A percentile compares a stretch with the other conserved stretches of the same genome.
These are phyloP conservation scores for Myotis planiceps DNA, from an alignment of 2,797 vertebrate genomes.

Conservation along the genomic window DNA sequence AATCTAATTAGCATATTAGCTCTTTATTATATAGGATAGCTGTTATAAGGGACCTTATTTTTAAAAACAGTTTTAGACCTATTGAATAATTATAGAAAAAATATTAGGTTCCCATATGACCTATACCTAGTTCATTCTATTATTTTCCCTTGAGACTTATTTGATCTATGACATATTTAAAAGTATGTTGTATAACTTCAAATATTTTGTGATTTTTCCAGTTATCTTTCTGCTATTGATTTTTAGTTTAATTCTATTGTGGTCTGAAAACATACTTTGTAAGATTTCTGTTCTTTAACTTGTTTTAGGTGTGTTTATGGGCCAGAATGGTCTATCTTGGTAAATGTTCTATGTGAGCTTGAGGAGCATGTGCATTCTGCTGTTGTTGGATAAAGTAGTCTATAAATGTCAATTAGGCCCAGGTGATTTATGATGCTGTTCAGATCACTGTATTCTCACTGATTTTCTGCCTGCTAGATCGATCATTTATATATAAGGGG, in stretches of 20 bases:
- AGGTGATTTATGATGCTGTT: constrained; percentile 48
- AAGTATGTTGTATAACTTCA: not conserved
- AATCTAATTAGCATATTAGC: too few species aligned
- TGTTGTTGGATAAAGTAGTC: constrained; percentile 32
- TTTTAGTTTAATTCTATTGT: not conserved
- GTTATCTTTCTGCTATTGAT: not conserved
- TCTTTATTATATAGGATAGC: too few species aligned
- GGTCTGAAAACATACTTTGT: not conserved
- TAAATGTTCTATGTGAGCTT: constrained; percentile 18
- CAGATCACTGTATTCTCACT: constrained; percentile 44
- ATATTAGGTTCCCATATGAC: not conserved
- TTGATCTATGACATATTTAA: not conserved
- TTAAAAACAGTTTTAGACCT: not conserved
- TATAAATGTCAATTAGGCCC: constrained; percentile 66
- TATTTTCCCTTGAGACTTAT: not conserved
- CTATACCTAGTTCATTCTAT: not conserved
- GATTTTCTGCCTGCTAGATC: constrained; percentile 60
- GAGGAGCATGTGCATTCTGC: constrained; percentile 13
- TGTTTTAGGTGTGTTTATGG: constrained; percentile 19
- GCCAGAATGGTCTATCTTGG: constrained; percentile 12
- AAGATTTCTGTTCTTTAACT: constrained; percentile 10
- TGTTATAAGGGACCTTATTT: not conserved
- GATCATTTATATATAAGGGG: constrained; percentile 45
- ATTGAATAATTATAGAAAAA: not conserved
- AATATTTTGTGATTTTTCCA: not conserved